phyloP scores from a whole-genome alignment of 2,888 invertebrate species.

The Eristalinus sepulchralis region DNA sequence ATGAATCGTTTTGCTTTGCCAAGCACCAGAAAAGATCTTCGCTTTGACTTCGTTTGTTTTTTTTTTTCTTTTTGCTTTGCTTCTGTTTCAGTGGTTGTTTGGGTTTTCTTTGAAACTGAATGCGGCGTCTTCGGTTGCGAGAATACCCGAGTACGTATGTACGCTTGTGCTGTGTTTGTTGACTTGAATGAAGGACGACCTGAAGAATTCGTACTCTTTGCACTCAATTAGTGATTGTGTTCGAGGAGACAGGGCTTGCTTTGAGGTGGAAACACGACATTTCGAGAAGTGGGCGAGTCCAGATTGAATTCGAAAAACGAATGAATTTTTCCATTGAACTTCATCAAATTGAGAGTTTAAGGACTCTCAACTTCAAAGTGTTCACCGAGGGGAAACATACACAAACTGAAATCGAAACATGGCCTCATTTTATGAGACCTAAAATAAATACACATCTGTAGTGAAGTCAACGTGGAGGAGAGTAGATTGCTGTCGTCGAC shows the following conservation, averaged over 20 bases:
- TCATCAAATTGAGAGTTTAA: not conserved
- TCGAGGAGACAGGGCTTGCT: not conserved
- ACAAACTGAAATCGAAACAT: not conserved
- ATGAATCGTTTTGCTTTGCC: constrained; percentile 21
- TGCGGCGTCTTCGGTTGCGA: not conserved
- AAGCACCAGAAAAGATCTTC: not conserved
- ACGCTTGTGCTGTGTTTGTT: not conserved
- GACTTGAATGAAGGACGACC: not conserved
- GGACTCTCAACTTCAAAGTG: not conserved
- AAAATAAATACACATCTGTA: not conserved
- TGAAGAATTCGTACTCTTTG: not conserved
- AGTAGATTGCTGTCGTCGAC: no score
- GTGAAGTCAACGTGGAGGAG: not conserved
- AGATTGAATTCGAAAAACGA: not conserved
- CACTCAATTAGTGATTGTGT: not conserved
- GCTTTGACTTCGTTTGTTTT: not conserved
- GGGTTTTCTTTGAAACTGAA: not conserved
- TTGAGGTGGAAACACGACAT: not conserved
- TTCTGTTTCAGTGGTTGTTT: constrained; percentile 4
- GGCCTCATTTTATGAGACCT: not conserved
- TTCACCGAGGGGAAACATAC: not conserved
- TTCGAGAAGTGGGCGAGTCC: not conserved
- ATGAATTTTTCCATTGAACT: not conserved
- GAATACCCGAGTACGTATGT: not conserved
- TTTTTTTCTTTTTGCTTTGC: not conserved